Base-by-base conservation (phyloP, 2,113 vertebrate species). In the Callithrix jacchus region DNA sequence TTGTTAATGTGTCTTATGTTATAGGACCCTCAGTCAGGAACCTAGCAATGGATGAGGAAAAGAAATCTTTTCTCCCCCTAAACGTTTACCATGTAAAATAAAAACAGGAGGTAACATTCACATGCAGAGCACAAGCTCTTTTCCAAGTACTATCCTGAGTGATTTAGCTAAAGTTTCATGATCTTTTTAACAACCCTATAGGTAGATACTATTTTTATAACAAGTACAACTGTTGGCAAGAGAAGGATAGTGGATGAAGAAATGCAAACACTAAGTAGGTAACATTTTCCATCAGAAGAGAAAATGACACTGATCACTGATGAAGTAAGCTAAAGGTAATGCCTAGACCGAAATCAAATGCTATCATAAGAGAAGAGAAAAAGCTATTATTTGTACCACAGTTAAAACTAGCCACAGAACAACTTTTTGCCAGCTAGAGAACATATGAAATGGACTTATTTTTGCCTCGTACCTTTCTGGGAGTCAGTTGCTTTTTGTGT, bases 291-390 rank as follows among this genome's bases (percentile, higher is more conserved):
- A 91, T 74, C 18, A 95, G 37, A 40, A 79, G 82, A 90, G 58
- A 83, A 89, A 47, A 94, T 37, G 64, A 61, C 54, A 81, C 23
- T 80, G 66, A 84, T 4, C 5, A 10, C 25, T 35, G 10, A 52
- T 61, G 79, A 91, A 97, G 25, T 84, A 84, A 88, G 11, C 42
- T 30, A 61, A 58, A 74, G 74, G 13, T 73, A 80, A 95, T 91
- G 96, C 35, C 79, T 93, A 47, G 30, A 89, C n/a, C 32, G 56
- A 93, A 94, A 71, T 85, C n/a, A 97, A 97, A 77, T 89, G 21
- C 3, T n/a, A 52, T 76, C 9, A 64, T 30, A 23, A 83, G 18
- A 93, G 25, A 30, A 18, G 37, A 42, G 47, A 70, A 56, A 86
- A 92, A 61, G 32, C 27, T 27, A 70, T 94, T 35, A 52, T 81